These are phyloP conservation scores for Rissa tridactyla DNA, from an alignment of 2,113 vertebrate genomes.

Conservation along the genomic window DNA sequence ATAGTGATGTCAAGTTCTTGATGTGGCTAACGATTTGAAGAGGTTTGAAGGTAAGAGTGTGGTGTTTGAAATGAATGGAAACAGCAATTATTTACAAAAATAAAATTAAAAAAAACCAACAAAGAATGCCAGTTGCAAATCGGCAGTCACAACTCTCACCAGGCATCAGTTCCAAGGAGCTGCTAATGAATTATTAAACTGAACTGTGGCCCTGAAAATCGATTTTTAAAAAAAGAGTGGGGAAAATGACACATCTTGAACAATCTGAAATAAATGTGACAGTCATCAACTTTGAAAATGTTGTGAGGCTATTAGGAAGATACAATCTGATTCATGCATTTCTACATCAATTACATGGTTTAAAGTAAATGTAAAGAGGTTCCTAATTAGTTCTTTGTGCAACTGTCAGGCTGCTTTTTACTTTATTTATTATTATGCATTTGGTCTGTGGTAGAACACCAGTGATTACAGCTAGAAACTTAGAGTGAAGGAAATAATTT, in stretches of 20 bases:
- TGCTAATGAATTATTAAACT: constrained; percentile 70
- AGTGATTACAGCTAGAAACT: constrained; percentile 47
- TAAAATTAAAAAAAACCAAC: background rate
- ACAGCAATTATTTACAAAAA: constrained; percentile 25
- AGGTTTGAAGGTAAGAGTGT: background rate
- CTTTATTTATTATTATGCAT: constrained; percentile 58
- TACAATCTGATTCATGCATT: constrained; percentile 49
- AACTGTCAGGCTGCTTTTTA: constrained; percentile 61
- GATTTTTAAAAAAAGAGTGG: background rate
- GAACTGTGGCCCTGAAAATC: constrained; percentile 27
- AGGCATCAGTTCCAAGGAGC: constrained; percentile 25
- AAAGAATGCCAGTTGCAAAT: background rate
- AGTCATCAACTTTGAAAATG: constrained; percentile 62
- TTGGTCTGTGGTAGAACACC: constrained; percentile 32
- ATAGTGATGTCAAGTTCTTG: background rate
- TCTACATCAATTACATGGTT: constrained; percentile 63
- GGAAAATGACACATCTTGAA: constrained; percentile 40
- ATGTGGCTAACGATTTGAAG: background rate
- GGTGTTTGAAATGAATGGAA: background rate
- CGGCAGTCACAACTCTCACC: constrained; percentile 36
- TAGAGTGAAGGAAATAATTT: constrained; percentile 49
- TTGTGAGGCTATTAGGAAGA: constrained; percentile 43
- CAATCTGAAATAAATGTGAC: constrained; percentile 63
- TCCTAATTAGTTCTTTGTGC: constrained; percentile 68
- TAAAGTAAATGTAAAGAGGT: constrained; percentile 63